phyloP scores from a whole-genome alignment of 1,140 invertebrate genomes.

The Pemphigus obesinymphae region DNA sequence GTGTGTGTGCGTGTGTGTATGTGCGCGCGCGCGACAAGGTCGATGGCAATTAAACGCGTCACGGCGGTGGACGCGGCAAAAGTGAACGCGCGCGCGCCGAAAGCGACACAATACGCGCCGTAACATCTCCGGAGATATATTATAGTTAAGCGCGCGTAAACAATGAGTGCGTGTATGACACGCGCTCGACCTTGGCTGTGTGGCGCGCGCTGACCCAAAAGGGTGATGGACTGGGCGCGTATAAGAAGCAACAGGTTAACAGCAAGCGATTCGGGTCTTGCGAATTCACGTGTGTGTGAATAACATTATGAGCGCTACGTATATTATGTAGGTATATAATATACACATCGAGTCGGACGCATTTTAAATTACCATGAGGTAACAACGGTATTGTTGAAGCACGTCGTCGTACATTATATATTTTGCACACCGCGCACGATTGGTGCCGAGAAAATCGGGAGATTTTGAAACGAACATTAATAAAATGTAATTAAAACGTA shows the following conservation, averaged over 20 bases:
- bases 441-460: too few species aligned
- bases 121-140: not conserved
- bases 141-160: not conserved
- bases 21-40: not conserved
- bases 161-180: not conserved
- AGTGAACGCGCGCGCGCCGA: not conserved
- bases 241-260: not conserved
- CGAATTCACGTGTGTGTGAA: not conserved
- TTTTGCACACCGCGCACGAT: too few species aligned
- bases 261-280: not conserved
- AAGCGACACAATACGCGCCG: not conserved
- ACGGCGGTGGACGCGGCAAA: not conserved
- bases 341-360: too few species aligned
- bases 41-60: conserved; percentile 30
- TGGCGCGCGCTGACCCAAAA: not conserved
- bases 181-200: not conserved
- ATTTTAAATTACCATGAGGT: too few species aligned
- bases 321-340: too few species aligned
- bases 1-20: not conserved
- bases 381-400: too few species aligned
- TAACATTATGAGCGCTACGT: too few species aligned
- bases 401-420: too few species aligned
- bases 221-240: not conserved
- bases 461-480: too few species aligned
- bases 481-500: too few species aligned